A percentile compares a stretch with the other conserved stretches of the same genome.
Evolutionary conservation across 2,113 vertebrate species (phyloP).

Genomic region (Onychostruthus taczanowskii): DNA sequence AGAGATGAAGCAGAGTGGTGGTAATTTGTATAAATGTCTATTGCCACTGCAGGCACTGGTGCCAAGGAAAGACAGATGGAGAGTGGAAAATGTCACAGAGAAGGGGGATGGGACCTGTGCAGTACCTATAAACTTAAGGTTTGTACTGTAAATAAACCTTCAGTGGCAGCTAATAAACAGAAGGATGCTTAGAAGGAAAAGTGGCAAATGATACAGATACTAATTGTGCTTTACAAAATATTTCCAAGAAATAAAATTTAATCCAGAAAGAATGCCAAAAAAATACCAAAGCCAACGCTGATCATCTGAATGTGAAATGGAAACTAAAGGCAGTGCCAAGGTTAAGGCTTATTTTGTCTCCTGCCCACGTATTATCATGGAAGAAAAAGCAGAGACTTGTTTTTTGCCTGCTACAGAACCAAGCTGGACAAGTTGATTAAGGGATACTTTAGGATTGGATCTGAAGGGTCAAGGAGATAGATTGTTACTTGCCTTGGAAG

Average conservation of each 20-base stretch:
- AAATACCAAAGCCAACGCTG: not conserved
- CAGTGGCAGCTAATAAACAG: not conserved
- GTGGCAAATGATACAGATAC: not conserved
- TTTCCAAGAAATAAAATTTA: not conserved
- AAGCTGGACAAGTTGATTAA: not conserved
- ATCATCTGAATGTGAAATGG: not conserved
- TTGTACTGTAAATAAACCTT: not conserved
- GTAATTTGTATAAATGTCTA: not conserved
- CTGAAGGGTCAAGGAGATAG: not conserved
- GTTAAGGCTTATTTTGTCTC: not conserved
- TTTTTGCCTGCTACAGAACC: not conserved
- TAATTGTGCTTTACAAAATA: not conserved
- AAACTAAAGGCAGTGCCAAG: not conserved
- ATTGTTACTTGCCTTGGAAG: not conserved
- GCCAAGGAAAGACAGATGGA: not conserved
- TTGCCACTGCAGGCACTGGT: not conserved
- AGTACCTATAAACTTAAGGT: not conserved
- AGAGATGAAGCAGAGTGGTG: not conserved
- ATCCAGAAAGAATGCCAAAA: not conserved
- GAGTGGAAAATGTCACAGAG: not conserved
- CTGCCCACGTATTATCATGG: not conserved
- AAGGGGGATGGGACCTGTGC: not conserved
- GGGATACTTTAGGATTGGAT: not conserved
- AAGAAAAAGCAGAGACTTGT: not conserved
- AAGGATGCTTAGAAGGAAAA: not conserved